Evolutionary conservation across 2,888 invertebrate species (phyloP), one percentile per base, ranked within the genome.

Genomic region (Cephus sareptanus): DNA sequence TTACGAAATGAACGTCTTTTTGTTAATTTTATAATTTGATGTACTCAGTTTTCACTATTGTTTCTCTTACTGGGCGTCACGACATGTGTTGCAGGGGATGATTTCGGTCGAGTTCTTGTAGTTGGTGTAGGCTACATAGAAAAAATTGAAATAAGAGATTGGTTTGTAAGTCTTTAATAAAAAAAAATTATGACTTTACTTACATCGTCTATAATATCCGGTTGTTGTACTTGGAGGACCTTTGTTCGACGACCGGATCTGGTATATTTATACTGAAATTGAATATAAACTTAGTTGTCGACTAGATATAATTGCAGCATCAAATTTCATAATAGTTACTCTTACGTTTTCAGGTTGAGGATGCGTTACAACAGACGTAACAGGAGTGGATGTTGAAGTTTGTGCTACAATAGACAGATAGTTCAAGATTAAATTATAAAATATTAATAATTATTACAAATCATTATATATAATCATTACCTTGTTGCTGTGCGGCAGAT

Each of bases 151-250:
- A 77, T 35, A 23, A 13, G 69, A 30, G 73, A 23, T 73, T 73
- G 23, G n/a, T n/a, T n/a, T 69, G 73, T 30, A 40, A 73, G 12
- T 69, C 71, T 75, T 74, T 37, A 30, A 23, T 56, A 70, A 35
- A 37, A 75, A 34, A 6, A 15, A 6, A 40, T 40, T 0, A 40
- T 40, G 15, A 40, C 40, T 40, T 1, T 68, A 76, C n/a, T 69
- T 73, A 37, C 87, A 75, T 91, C 90, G 81, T 91, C 90, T 78
- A 90, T 86, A 34, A 88, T 85, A 69, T 91, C 90, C 0, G 88
- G 82, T 74, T 86, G 88, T 76, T 88, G 87, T 4, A 85, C 33
- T 79, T 86, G 87, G 37, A 87, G 79, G 77, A 86, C 82, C 80
- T 89, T 88, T 6, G 88, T 82, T 77, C 87, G 86, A n/a, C 89